Conservation (phyloP, 2,888 invertebrate genomes). For the Melanargia galathea region DNA sequence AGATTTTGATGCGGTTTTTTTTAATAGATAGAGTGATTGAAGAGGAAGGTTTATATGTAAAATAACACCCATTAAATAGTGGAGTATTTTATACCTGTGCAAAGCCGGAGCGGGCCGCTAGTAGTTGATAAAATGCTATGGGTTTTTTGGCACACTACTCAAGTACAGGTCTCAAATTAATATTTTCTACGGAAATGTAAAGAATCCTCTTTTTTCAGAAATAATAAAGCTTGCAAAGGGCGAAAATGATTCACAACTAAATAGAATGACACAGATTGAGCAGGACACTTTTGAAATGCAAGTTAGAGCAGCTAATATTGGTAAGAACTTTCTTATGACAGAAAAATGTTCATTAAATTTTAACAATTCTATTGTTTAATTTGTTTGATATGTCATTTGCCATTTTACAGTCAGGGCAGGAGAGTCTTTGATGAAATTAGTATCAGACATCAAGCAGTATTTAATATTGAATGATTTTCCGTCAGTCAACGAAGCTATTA, state of each 20-base stretch:
- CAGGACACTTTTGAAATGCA: constrained; percentile 99
- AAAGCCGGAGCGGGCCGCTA: too few species aligned
- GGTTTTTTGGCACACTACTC: too few species aligned
- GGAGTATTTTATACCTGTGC: too few species aligned
- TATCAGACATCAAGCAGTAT: constrained; percentile 99
- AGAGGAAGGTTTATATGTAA: too few species aligned
- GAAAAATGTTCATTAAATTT: not conserved
- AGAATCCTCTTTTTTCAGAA: constrained; percentile 85
- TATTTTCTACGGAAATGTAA: too few species aligned
- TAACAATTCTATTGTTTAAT: too few species aligned
- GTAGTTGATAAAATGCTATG: too few species aligned
- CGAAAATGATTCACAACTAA: constrained; percentile 94
- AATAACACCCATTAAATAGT: too few species aligned
- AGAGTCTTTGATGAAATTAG: constrained; percentile 97
- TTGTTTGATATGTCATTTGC: not conserved
- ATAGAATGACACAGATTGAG: constrained; percentile 95
- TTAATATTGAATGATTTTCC: constrained; percentile 98
- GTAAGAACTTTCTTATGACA: constrained; percentile 53
- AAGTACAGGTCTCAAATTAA: too few species aligned
- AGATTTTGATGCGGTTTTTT: too few species aligned
- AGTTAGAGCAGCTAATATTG: constrained; percentile 96
- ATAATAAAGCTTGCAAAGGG: constrained; percentile 94
- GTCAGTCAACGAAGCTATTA: constrained; percentile 98
- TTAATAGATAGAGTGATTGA: too few species aligned
- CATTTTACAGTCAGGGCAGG: constrained; percentile 91